Base-by-base conservation (phyloP, 2,113 vertebrate species). In the Boulengeromyrus knoepffleri region DNA sequence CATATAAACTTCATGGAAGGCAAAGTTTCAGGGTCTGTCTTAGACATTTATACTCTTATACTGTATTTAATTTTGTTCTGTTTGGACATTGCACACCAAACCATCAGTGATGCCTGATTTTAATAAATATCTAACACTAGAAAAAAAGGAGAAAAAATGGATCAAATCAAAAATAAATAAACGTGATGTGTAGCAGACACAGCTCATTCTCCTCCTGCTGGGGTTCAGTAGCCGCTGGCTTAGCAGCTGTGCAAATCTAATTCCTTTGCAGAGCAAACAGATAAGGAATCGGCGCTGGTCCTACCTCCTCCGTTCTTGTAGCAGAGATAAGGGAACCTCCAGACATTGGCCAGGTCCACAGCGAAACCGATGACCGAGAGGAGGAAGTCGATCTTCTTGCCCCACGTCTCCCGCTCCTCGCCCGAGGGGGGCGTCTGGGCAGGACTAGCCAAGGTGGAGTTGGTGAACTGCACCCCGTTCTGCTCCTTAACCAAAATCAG, bases 221-320 rank as follows among this genome's bases (percentile, higher is more conserved):
- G 58, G 58, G 9, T 27, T 49, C n/a, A 87, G 91, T 91, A 93
- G 93, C 94, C 93, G 93, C 94, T 94, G 93, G 94, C 92, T 39
- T 90, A 49, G 91, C 94, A 95, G 95, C 95, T 95, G 94, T 91
- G 92, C 91, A 92, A 93, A 89, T 91, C 93, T 94, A 88, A 89
- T 92, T 92, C 93, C 94, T 84, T 90, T 85, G 49, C 89, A 90
- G 19, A 24, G n/a, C 77, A 56, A 42, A 88, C 62, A 66, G 46
- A 90, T 88, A 53, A 66, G n/a, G 77, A n/a, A 24, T 36, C 17
- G 46, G 84, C 9, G 12, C 83, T 42, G 4, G 10, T 77, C 96
- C 96, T 92, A 97, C 97, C 97, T 93, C 97, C 97, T 66, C 97
- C 97, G 0, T 98, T 98, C 91, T 97, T 98, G 93, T 98, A 98